Conservation (phyloP, 2,888 invertebrate species). For the Pristionchus maxplancki region DNA sequence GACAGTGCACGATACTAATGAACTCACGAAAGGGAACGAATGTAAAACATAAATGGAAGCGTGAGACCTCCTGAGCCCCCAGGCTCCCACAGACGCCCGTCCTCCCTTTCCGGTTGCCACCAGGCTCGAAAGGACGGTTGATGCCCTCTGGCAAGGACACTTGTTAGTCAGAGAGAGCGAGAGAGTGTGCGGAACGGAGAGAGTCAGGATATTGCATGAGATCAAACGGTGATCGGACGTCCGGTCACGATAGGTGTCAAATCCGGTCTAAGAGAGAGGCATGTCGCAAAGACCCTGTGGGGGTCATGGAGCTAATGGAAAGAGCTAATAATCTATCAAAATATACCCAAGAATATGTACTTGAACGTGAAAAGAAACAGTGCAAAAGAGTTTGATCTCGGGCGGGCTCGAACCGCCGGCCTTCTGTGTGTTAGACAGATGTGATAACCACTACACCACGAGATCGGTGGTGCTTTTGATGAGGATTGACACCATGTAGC, state of each 20-base stretch:
- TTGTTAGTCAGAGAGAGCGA: no score
- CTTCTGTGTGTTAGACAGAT: slow-evolving; percentile 76
- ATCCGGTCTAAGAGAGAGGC: not conserved
- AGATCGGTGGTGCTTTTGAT: slow-evolving; percentile 53
- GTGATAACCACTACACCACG: slow-evolving; percentile 77
- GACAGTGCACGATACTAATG: no score
- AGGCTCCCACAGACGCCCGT: not conserved
- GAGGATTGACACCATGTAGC: no score
- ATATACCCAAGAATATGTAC: no score
- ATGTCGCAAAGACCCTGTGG: no score
- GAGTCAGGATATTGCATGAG: no score
- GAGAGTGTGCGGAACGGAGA: no score
- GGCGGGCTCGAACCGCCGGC: slow-evolving; percentile 76
- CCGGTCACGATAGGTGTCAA: not conserved
- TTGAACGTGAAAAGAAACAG: not conserved
- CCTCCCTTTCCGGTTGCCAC: not conserved
- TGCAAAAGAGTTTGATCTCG: slow-evolving; percentile 72
- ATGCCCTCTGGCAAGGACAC: not conserved
- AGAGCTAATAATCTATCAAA: no score
- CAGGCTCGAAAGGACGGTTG: not conserved
- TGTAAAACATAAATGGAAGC: no score
- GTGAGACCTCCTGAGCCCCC: no score
- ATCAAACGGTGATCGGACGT: not conserved
- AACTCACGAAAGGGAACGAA: no score
- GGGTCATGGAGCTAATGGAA: no score